phyloP scores from a whole-genome alignment of 2,797 vertebrate species.

The Thaleichthys pacificus region DNA sequence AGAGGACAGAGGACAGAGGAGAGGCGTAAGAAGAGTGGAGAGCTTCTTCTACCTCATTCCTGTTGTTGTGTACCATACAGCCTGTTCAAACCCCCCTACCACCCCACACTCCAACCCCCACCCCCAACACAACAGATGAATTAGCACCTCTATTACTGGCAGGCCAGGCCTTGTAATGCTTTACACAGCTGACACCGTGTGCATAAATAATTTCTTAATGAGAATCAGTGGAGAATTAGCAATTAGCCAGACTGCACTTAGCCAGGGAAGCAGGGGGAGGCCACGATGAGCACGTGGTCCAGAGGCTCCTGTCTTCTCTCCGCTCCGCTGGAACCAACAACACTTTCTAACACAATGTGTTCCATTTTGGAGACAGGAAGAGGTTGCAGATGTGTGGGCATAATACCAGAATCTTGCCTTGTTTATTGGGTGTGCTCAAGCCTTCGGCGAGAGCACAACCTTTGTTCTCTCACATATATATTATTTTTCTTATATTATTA shows the following conservation, averaged over 20 bases:
- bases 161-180: constrained; percentile 51
- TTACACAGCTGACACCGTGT: constrained; percentile 52
- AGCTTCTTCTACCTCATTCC: background rate
- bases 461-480: too few species aligned
- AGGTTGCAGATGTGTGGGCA: too few species aligned
- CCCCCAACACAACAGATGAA: constrained; percentile 48
- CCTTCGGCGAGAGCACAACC: too few species aligned
- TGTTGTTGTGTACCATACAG: background rate
- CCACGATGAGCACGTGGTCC: constrained; percentile 34
- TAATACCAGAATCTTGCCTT: too few species aligned
- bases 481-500: too few species aligned
- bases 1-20: too few species aligned
- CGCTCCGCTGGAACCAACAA: too few species aligned
- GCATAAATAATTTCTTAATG: constrained; percentile 66
- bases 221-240: constrained; percentile 60
- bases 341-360: too few species aligned
- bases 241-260: constrained; percentile 52
- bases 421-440: too few species aligned
- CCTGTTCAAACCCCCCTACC: background rate
- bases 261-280: constrained; percentile 41
- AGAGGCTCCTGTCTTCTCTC: constrained; percentile 20
- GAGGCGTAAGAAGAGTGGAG: too few species aligned
- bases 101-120: constrained; percentile 30
- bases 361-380: too few species aligned
- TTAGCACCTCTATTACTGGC: constrained; percentile 62